These are phyloP conservation scores for Arrhopalites spinosus DNA, from an alignment of 2,888 invertebrate genomes.

Conservation along the genomic window DNA sequence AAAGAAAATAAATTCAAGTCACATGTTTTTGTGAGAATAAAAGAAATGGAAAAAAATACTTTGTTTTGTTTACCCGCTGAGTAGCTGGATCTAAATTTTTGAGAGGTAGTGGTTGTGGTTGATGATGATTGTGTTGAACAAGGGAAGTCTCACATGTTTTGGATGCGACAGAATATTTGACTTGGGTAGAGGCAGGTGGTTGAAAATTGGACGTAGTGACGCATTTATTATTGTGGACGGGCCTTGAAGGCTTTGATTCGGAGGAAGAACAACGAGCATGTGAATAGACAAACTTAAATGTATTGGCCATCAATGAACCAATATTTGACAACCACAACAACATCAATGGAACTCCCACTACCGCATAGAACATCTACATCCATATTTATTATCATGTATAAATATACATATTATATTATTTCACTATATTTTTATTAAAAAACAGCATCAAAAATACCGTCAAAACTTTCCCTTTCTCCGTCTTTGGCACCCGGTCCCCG, in stretches of 20 bases:
- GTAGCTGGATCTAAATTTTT: slow-evolving; percentile 55
- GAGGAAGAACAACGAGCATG: slow-evolving; percentile 59
- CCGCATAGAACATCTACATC: slow-evolving; percentile 85
- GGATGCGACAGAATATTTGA: slow-evolving; percentile 51
- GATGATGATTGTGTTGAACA: slow-evolving; percentile 62
- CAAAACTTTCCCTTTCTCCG: slow-evolving; percentile 74
- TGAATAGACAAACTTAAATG: slow-evolving; percentile 72
- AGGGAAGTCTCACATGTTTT: slow-evolving; percentile 54
- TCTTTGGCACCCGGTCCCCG: slow-evolving; percentile 82
- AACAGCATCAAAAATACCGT: too few relatives aligned
- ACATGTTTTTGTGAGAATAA: too few relatives aligned
- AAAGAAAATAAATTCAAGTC: too few relatives aligned
- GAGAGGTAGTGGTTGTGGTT: slow-evolving; percentile 27
- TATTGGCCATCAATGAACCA: slow-evolving; percentile 78
- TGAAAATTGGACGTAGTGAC: slow-evolving; percentile 40
- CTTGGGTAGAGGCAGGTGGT: slow-evolving; percentile 38
- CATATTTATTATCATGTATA: too few relatives aligned
- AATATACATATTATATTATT: too few relatives aligned
- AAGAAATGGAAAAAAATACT: neutral
- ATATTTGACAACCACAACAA: slow-evolving; percentile 83
- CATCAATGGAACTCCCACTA: slow-evolving; percentile 78
- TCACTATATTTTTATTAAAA: too few relatives aligned
- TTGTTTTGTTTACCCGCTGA: slow-evolving; percentile 35
- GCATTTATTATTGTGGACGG: slow-evolving; percentile 41
- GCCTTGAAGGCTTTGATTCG: slow-evolving; percentile 32